phyloP scores from a whole-genome alignment of 2,888 invertebrate genomes.

The Vesta saturnalis region DNA sequence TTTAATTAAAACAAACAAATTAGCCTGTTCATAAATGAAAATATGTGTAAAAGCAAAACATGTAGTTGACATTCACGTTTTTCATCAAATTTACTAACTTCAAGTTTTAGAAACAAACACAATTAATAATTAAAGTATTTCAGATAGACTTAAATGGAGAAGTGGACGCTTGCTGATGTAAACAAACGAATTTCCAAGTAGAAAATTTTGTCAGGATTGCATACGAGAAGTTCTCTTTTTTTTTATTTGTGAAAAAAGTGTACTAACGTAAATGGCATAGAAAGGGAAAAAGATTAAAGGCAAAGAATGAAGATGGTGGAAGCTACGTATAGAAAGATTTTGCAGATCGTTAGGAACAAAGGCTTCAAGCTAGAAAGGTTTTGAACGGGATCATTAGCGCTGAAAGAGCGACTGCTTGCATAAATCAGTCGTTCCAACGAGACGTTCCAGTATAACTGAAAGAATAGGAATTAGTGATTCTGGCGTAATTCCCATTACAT shows the following conservation, averaged over 20 bases:
- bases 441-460: constrained; percentile 49
- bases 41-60: neutral
- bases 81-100: neutral
- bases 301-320: constrained; percentile 11
- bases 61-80: no score
- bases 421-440: constrained; percentile 54
- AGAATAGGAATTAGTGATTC: constrained; percentile 54
- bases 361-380: constrained; percentile 21
- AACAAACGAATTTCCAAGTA: constrained; percentile 12
- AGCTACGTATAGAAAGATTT: constrained; percentile 14
- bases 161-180: constrained; percentile 22
- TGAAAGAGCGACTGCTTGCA: constrained; percentile 49
- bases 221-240: constrained; percentile 10
- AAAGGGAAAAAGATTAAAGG: neutral
- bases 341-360: constrained; percentile 22
- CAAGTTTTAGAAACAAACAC: neutral
- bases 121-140: no score
- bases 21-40: neutral
- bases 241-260: constrained; percentile 1
- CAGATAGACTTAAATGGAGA: neutral
- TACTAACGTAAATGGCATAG: constrained; percentile 3
- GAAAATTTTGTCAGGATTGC: constrained; percentile 7
- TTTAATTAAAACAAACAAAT: constrained; percentile 1
- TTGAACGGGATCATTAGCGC: constrained; percentile 32
- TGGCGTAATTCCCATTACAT: constrained; percentile 33